Evolutionary conservation across 1,140 invertebrate species (phyloP), one percentile per base, ranked within the genome.

Genomic region (Grapholita molesta): DNA sequence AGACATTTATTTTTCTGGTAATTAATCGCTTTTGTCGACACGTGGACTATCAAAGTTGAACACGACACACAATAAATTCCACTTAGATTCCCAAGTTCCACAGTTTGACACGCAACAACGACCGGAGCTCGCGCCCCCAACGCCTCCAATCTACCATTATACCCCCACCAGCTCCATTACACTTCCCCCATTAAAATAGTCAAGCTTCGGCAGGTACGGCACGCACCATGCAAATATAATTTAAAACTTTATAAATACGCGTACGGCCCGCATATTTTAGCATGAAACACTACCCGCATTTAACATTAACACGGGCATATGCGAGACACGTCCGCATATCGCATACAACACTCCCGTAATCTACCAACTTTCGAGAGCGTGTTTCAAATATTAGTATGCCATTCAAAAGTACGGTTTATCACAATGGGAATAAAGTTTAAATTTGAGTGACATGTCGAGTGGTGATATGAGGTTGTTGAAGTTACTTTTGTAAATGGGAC

Each of bases 191-290:
- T 18, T 52, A n/a, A 11, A 3, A 24, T 25, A 55, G 23, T 8
- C 12, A 28, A 25, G 28, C 55, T 30, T 8, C 55, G 18, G 5
- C 23, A 61, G 24, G 25, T 30, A 28, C 18, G 25, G 42, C 33
- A 21, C 18, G n/a, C 53, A 64, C 42, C 69, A 61, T 65, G 68
- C 69, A 68, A 73, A 76, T 75, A 73, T 76, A 66, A 68, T 76
- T 76, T 71, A 70, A 73, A 67, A 68, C 52, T 70, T 76, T 61
- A 61, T 61, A 76, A 76, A 76, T 76, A 73, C 61, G 66, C 66
- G 24, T 15, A 15, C 23, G 32, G 32, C 68, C 67, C 70, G 72
- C 72, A 77, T 61, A 61, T 61, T 28, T 61, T 61, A 61, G 55
- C 55, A 32, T 61, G 55, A 21, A 52, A 61, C 24, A 61, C 25